Conservation (phyloP, 2,888 invertebrate genomes). For the Polia nebulosa region DNA sequence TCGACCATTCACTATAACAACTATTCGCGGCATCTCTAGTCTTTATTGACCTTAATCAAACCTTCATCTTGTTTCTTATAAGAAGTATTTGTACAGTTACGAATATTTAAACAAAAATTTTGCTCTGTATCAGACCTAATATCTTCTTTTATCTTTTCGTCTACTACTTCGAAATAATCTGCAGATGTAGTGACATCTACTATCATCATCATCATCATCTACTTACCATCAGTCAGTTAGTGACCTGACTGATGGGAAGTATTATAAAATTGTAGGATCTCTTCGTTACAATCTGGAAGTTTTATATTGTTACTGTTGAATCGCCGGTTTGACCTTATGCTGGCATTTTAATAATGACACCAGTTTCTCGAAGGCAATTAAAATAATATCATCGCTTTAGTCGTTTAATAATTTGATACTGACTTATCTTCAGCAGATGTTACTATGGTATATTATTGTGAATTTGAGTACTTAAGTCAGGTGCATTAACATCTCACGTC, state of each 20-base stretch:
- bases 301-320: conserved; percentile 8
- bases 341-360: conserved; percentile 37
- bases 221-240: no score
- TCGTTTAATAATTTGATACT: conserved; percentile 13
- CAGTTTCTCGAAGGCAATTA: conserved; percentile 39
- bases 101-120: neutral
- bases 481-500: neutral
- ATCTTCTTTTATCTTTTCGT: neutral
- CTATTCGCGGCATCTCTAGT: no score
- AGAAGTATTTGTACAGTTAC: neutral
- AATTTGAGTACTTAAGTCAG: neutral
- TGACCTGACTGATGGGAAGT: neutral
- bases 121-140: neutral
- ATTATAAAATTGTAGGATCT: conserved; percentile 10
- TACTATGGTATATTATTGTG: neutral
- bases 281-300: conserved; percentile 2
- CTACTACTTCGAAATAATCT: neutral
- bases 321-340: conserved; percentile 36
- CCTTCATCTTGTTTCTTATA: neutral
- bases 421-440: conserved; percentile 10
- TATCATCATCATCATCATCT: no score
- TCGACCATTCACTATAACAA: no score
- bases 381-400: conserved; percentile 34
- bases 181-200: no score
- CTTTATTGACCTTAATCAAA: neutral